Evolutionary conservation across 2,797 vertebrate genomes (phyloP), one percentile per base, ranked within the genome.

Genomic region (Notolabrus celidotus): DNA sequence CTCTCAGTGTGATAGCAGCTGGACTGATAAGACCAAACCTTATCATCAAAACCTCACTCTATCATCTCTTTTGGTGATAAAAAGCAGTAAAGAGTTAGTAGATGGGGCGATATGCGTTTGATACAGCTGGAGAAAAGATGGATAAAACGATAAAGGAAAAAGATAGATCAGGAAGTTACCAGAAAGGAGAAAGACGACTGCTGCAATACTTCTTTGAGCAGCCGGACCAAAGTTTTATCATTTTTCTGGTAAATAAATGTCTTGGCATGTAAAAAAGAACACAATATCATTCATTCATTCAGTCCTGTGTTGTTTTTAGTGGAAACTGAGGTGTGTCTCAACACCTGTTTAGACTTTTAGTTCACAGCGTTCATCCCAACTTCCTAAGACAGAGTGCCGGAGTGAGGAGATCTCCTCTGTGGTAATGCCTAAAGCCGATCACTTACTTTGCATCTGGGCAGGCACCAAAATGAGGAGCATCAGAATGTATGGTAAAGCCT

Each of bases 1-100:
- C 60, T 85, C 77, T 81, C 36, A 25, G 63, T 52, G 62, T 79
- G 85, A 91, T 73, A 81, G 66, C 59, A 77, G 63, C 56, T 57
- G n/a, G 16, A 46, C 60, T 68, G 86, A 90, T 87, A 86, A 86
- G 59, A 79, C 71, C 67, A 50, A 43, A 80, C 17, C 16, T 52
- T 56, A 81, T 87, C 80, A 79, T 84, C 72, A 67, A 71, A 77
- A 76, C 53, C 50, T 67, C 57, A 45, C 70, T 59, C 68, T 25
- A 68, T 76, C 80, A 68, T 70, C 66, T 72, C 15, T 71, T 62
- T 42, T 59, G 36, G 20, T 10, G 65, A 82, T 70, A 62, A 78
- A 71, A 79, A 77, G 45, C 39, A 38, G 36, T 59, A 57, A 63
- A 74, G 43, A 23, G 29, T 82, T 34, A 50, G 43, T 77, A 64